Conservation (phyloP, 2,113 vertebrate genomes). For the Lucifuga dentata region DNA sequence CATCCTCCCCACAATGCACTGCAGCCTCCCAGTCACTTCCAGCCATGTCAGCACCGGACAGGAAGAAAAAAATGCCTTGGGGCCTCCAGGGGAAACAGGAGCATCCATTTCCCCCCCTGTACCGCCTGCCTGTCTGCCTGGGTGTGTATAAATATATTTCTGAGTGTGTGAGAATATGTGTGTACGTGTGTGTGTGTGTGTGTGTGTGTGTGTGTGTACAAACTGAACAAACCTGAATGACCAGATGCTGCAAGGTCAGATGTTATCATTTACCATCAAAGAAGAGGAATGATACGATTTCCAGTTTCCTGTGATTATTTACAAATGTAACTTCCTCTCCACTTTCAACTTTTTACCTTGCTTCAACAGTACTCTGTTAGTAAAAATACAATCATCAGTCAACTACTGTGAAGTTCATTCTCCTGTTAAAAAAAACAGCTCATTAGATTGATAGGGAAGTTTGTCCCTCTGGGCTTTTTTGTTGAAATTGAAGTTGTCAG, state of each 20-base stretch:
- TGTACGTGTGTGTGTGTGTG: conserved; percentile 2
- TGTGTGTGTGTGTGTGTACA: neutral
- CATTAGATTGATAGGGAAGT: neutral
- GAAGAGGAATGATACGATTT: conserved; percentile 62
- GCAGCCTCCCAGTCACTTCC: conserved; percentile 44
- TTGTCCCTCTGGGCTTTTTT: conserved; percentile 1
- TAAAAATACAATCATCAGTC: conserved; percentile 13
- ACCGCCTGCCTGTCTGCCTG: conserved; percentile 18
- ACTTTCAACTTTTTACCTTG: conserved; percentile 33
- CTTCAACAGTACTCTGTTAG: neutral
- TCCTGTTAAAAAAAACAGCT: neutral
- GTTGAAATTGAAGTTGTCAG: conserved; percentile 2
- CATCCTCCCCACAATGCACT: conserved; percentile 48
- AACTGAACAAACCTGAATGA: conserved; percentile 36
- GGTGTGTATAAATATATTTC: neutral
- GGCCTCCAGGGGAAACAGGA: conserved; percentile 57
- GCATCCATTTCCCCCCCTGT: conserved; percentile 46
- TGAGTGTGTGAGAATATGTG: neutral
- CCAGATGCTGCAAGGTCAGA: conserved; percentile 57
- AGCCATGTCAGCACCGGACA: conserved; percentile 67
- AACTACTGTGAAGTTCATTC: conserved; percentile 5
- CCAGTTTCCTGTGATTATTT: conserved; percentile 70
- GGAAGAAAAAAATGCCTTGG: conserved; percentile 56
- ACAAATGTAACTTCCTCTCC: conserved; percentile 37
- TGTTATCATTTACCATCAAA: conserved; percentile 57